A percentile compares a stretch with the other conserved stretches of the same genome.
Evolutionary conservation across 2,797 vertebrate genomes (phyloP).

Genomic region (Streptopelia turtur): DNA sequence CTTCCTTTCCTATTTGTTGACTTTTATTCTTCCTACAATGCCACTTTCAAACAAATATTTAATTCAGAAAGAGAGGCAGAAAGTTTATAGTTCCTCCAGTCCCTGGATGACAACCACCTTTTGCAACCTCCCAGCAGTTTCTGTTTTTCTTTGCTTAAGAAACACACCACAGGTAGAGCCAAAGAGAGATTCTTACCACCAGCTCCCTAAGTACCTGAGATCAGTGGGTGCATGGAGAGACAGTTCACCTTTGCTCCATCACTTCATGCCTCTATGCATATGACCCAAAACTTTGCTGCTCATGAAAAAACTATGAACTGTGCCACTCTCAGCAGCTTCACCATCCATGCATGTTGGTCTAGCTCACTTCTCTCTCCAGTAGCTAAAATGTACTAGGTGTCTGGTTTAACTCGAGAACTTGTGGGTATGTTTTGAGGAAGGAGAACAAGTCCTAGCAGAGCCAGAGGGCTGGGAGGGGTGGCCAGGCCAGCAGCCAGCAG

Average conservation of each 20-base stretch:
- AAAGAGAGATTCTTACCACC: background rate
- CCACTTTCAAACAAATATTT: background rate
- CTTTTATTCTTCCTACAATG: background rate
- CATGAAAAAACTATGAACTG: background rate
- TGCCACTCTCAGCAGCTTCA: background rate
- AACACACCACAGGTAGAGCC: background rate
- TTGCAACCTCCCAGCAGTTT: background rate
- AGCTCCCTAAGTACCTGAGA: background rate
- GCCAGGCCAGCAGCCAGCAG: background rate
- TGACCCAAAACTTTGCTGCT: background rate
- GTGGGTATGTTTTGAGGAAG: background rate
- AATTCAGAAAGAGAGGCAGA: background rate
- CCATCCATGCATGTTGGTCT: rapidly evolving
- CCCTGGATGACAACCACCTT: rapidly evolving
- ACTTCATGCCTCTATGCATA: background rate
- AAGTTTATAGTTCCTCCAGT: background rate
- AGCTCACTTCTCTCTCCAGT: background rate
- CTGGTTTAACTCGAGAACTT: background rate
- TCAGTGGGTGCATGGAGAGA: background rate
- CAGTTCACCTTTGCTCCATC: background rate
- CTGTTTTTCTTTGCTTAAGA: background rate
- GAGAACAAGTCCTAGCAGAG: background rate
- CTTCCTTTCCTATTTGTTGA: background rate
- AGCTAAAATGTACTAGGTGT: background rate
- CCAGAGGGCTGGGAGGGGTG: background rate